Percentiles rank a stretch among this genome's conserved stretches.
phyloP scores from a whole-genome alignment of 2,113 vertebrate species.

The Gorsachius goisagi region DNA sequence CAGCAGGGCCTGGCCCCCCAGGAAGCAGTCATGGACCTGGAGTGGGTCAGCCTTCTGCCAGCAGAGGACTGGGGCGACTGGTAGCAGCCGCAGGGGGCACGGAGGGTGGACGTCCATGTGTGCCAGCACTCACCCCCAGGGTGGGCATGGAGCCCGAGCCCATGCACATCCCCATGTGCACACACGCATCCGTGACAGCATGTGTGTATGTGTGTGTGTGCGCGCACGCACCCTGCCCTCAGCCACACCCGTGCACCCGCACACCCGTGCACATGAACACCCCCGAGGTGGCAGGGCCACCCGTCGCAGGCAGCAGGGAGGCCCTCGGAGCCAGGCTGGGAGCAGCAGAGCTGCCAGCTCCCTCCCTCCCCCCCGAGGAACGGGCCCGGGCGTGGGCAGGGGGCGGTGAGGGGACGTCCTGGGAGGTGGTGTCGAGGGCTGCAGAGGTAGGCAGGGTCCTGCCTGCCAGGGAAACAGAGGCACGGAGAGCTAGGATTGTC shows the following conservation, averaged over 20 bases:
- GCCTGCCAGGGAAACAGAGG: background rate
- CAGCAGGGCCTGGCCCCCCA: background rate
- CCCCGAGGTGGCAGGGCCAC: background rate
- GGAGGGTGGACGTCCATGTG: fast-evolving
- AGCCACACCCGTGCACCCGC: background rate
- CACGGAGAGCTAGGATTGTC: background rate
- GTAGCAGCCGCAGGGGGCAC: background rate
- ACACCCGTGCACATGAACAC: background rate
- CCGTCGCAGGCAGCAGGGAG: background rate
- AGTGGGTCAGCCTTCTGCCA: background rate
- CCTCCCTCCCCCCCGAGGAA: background rate
- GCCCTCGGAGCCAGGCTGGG: fast-evolving
- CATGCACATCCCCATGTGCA: fast-evolving
- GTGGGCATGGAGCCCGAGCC: background rate
- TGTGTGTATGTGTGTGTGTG: background rate
- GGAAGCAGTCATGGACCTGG: fast-evolving
- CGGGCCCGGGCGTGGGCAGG: too few relatives aligned
- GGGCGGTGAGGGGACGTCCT: fast-evolving
- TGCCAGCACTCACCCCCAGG: background rate
- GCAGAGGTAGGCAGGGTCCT: background rate
- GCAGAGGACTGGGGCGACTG: background rate
- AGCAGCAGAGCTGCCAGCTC: background rate
- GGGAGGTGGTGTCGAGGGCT: fast-evolving
- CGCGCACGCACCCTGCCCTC: background rate
- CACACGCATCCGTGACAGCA: background rate